Evolutionary conservation across 2,113 vertebrate species (phyloP).

Genomic region (Monarcha castaneiventris): DNA sequence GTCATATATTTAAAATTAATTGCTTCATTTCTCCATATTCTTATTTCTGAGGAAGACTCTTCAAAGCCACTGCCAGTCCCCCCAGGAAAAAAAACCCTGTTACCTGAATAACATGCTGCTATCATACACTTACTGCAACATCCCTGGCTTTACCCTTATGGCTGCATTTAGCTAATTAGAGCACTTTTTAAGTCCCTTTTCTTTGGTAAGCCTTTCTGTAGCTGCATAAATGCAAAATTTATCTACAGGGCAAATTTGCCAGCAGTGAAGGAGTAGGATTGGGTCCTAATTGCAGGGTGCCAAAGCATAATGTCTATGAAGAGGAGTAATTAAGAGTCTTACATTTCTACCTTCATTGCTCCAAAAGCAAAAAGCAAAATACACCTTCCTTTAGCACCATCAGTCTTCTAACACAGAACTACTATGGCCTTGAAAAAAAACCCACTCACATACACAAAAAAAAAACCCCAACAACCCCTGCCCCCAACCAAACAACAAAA

Average conservation of each 20-base stretch:
- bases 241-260: not conserved
- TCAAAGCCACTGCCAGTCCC: not conserved
- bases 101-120: not conserved
- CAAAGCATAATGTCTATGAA: not conserved
- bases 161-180: not conserved
- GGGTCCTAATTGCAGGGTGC: not conserved
- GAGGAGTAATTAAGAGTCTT: not conserved
- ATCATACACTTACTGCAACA: not conserved
- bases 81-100: not conserved
- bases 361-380: not conserved
- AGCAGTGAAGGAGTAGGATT: not conserved
- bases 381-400: not conserved
- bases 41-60: not conserved
- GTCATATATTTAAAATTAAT: not conserved
- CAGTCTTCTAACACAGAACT: not conserved
- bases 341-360: not conserved
- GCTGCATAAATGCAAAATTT: not conserved
- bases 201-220: not conserved
- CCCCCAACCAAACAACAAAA: not conserved
- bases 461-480: accelerated
- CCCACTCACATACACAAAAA: too few species aligned
- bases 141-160: not conserved
- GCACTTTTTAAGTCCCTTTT: not conserved
- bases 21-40: not conserved
- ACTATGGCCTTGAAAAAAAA: not conserved